A percentile compares a stretch with the other conserved stretches of the same genome.
These are phyloP conservation scores for Polypedilum pembai DNA, from an alignment of 1,140 invertebrate genomes.

Conservation along the genomic window DNA sequence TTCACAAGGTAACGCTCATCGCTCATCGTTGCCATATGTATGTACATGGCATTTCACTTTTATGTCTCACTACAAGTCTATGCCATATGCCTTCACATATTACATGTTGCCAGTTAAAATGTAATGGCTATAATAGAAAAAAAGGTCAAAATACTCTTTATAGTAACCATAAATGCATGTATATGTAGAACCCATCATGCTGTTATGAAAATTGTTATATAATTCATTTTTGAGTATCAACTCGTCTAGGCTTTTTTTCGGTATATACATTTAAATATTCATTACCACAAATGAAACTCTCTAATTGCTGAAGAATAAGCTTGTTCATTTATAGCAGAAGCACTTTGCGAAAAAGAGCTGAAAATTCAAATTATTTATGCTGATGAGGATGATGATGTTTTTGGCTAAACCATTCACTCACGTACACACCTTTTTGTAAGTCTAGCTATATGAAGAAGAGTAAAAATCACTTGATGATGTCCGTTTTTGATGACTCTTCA, in stretches of 20 bases:
- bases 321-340: no score
- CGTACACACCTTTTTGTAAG: no score
- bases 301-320: no score
- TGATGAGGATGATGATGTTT: no score
- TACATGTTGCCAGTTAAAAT: neutral
- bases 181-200: neutral
- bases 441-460: no score
- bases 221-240: neutral
- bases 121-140: neutral
- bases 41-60: constrained; percentile 18
- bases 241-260: neutral
- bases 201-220: neutral
- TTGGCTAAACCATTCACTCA: no score
- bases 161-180: neutral
- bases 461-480: no score
- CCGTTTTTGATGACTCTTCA: neutral
- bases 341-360: no score
- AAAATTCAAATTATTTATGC: no score
- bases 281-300: no score
- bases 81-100: neutral
- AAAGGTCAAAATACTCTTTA: constrained; percentile 18
- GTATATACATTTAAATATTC: no score
- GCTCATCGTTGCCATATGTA: neutral
- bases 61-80: neutral
- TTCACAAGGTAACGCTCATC: neutral